phyloP scores from a whole-genome alignment of 2,888 invertebrate species.

The Cybosia mesomella region DNA sequence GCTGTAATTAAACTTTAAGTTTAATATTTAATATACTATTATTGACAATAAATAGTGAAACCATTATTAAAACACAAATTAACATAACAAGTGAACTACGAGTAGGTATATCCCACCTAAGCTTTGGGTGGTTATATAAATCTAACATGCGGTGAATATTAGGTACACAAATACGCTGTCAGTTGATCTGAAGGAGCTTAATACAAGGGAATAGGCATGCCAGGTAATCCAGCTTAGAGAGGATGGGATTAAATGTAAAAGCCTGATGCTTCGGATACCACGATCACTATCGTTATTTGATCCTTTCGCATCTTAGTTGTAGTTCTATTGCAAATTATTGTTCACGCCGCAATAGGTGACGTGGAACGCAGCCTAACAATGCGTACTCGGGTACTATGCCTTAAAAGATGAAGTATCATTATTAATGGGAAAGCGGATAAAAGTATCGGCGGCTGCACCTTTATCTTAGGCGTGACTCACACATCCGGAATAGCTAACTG shows the following conservation, averaged over 20 bases:
- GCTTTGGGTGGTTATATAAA: conserved; percentile 60
- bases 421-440: conserved; percentile 66
- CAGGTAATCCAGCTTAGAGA: conserved; percentile 80
- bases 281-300: conserved; percentile 72
- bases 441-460: conserved; percentile 52
- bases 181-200: conserved; percentile 72
- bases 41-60: too few relatives aligned
- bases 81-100: too few relatives aligned
- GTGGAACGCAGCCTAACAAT: conserved; percentile 59
- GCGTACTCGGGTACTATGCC: conserved; percentile 49
- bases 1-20: too few relatives aligned
- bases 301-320: conserved; percentile 67
- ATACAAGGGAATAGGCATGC: conserved; percentile 72
- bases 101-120: conserved; percentile 26
- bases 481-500: too few relatives aligned
- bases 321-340: conserved; percentile 77
- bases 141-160: conserved; percentile 69
- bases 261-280: conserved; percentile 72
- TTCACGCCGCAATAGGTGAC: conserved; percentile 70
- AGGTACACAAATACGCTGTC: conserved; percentile 70
- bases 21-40: too few relatives aligned
- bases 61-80: too few relatives aligned
- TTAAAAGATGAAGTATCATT: conserved; percentile 70
- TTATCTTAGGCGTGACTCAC: too few relatives aligned
- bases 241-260: conserved; percentile 77